A percentile compares a stretch with the other conserved stretches of the same genome.
Conservation (phyloP, 2,113 vertebrate species). For the Electrona antarctica region DNA sequence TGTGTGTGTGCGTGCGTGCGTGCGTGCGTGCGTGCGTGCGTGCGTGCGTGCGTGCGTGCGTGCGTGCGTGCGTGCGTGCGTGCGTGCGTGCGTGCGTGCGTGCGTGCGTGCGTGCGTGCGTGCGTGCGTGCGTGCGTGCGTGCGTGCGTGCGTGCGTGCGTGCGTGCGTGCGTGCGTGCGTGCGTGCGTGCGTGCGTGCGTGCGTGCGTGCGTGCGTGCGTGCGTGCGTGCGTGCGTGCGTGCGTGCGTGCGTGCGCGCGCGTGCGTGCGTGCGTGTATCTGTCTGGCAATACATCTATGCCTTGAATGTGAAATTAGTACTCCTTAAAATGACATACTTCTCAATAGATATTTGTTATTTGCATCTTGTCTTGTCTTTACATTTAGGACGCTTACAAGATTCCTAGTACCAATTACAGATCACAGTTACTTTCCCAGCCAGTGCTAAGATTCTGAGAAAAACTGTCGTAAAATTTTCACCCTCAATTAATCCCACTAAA, state of each 20-base stretch:
- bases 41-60: constrained; percentile 17
- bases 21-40: constrained; percentile 45
- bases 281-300: constrained; percentile 6
- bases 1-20: constrained; percentile 45
- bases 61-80: constrained; percentile 12
- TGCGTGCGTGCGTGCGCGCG: constrained; percentile 14
- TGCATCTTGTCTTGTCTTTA: neutral
- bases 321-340: constrained; percentile 15
- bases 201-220: constrained; percentile 60
- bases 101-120: constrained; percentile 25
- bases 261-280: constrained; percentile 10
- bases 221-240: constrained; percentile 18
- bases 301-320: neutral
- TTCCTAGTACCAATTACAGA: neutral
- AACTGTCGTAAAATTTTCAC: constrained; percentile 14
- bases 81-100: constrained; percentile 2
- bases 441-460: constrained; percentile 3
- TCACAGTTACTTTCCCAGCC: constrained; percentile 29
- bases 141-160: constrained; percentile 20
- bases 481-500: constrained; percentile 14
- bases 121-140: constrained; percentile 19
- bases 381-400: neutral
- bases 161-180: constrained; percentile 18
- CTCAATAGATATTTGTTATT: neutral
- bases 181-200: constrained; percentile 7